These are phyloP conservation scores for Araneus ventricosus DNA, from an alignment of 1,140 invertebrate genomes.

Conservation along the genomic window DNA sequence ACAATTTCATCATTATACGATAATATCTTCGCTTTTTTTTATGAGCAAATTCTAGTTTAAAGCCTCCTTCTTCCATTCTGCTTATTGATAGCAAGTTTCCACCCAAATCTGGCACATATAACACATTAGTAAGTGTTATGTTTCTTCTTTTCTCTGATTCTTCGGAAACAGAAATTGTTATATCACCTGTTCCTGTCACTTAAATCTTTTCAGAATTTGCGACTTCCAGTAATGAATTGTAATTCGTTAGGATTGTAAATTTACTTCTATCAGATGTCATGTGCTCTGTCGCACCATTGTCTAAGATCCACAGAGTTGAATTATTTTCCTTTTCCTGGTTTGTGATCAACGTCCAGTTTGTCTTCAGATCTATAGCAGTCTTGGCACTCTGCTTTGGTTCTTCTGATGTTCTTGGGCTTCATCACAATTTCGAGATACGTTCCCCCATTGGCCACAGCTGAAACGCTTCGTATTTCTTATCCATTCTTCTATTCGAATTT, in stretches of 20 bases:
- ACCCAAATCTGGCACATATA: constrained; percentile 38
- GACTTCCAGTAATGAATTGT: background rate
- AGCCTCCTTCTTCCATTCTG: constrained; percentile 41
- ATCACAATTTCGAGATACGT: constrained; percentile 16
- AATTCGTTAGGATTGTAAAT: background rate
- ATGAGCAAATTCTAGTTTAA: constrained; percentile 21
- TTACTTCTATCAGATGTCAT: constrained; percentile 31
- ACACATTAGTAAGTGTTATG: constrained; percentile 1
- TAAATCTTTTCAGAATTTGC: constrained; percentile 11
- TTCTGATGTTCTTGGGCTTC: constrained; percentile 26
- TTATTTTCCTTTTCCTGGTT: no score
- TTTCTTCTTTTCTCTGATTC: background rate
- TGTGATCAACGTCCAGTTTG: no score
- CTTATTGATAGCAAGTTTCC: constrained; percentile 43
- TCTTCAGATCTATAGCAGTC: background rate
- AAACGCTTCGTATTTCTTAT: constrained; percentile 15
- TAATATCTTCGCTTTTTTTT: no score
- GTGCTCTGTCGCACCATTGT: constrained; percentile 46
- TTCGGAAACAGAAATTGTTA: background rate
- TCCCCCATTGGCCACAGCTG: constrained; percentile 44
- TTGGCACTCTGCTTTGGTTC: constrained; percentile 30
- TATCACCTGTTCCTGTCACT: background rate
- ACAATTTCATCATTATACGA: no score
- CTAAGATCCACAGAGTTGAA: constrained; percentile 12
- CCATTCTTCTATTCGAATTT: background rate